Percentiles rank a stretch among this genome's conserved stretches.
Evolutionary conservation across 2,797 vertebrate genomes (phyloP).

Genomic region (Megalops cyprinoides): DNA sequence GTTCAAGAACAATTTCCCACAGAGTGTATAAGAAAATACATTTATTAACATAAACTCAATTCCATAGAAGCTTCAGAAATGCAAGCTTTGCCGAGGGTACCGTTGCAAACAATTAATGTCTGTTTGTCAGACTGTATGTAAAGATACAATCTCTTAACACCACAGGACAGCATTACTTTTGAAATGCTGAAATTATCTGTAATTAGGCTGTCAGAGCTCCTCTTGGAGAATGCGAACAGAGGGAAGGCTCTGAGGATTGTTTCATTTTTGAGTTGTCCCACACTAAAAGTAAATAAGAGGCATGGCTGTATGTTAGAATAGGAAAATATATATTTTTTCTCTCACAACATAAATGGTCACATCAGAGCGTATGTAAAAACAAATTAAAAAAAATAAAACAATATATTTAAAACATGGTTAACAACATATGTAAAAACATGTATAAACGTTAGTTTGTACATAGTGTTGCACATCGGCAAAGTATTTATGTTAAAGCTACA

Average conservation of each 20-base stretch:
- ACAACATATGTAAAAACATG: no score
- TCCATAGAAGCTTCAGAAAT: background rate
- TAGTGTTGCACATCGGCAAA: no score
- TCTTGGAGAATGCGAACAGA: slow-evolving; percentile 20
- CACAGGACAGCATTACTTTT: slow-evolving; percentile 33
- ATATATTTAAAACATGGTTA: no score
- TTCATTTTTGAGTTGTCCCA: no score
- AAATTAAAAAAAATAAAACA: no score
- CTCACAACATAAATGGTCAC: background rate
- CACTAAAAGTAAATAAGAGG: no score
- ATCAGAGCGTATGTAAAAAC: background rate
- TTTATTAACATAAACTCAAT: background rate
- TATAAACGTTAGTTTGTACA: no score
- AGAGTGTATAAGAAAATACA: background rate
- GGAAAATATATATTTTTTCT: background rate
- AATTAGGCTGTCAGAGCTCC: slow-evolving; percentile 43
- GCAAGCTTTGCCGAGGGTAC: slow-evolving; percentile 2
- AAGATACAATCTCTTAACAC: slow-evolving; percentile 35
- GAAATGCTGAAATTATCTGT: slow-evolving; percentile 45
- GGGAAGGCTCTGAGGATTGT: slow-evolving; percentile 37
- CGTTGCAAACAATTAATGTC: slow-evolving; percentile 31
- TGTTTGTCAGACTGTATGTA: slow-evolving; percentile 29
- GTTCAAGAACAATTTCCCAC: background rate
- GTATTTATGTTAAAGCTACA: no score
- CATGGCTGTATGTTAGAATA: background rate